A percentile compares a stretch with the other conserved stretches of the same genome.
Evolutionary conservation across 2,113 vertebrate species (phyloP).

Genomic region (Lasiurus cinereus): DNA sequence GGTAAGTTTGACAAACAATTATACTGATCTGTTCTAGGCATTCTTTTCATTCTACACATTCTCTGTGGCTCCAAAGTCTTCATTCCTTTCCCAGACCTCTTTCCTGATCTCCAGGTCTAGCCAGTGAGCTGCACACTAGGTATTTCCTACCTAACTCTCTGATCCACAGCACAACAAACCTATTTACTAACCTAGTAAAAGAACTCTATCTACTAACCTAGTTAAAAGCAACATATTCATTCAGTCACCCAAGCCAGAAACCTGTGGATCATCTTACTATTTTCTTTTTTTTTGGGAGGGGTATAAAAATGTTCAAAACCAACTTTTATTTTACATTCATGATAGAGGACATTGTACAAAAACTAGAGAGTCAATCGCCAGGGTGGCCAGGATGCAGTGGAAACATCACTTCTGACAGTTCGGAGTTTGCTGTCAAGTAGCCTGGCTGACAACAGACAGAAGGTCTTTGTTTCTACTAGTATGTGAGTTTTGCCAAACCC

Average conservation of each 20-base stretch:
- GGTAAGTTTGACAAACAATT: neutral
- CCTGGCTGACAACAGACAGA: neutral
- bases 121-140: neutral
- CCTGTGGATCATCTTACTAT: neutral
- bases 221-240: neutral
- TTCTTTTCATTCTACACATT: slow-evolving; percentile 15
- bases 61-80: neutral
- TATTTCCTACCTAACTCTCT: slow-evolving; percentile 2
- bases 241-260: slow-evolving; percentile 54
- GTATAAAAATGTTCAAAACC: slow-evolving; percentile 62
- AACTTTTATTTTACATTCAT: slow-evolving; percentile 78
- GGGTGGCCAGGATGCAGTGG: neutral
- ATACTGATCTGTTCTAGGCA: neutral
- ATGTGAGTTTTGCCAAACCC: too few relatives aligned
- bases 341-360: slow-evolving; percentile 48
- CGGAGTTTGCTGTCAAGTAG: neutral
- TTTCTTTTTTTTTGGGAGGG: neutral
- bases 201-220: slow-evolving; percentile 31
- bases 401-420: neutral
- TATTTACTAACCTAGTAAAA: slow-evolving; percentile 36
- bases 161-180: slow-evolving; percentile 1
- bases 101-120: slow-evolving; percentile 23
- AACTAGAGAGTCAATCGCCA: neutral
- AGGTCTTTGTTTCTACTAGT: too few relatives aligned
- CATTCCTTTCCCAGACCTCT: slow-evolving; percentile 26